Percentiles rank a stretch among this genome's conserved stretches.
Evolutionary conservation across 2,113 vertebrate genomes (phyloP).

Genomic region (Prochilodus magdalenae): DNA sequence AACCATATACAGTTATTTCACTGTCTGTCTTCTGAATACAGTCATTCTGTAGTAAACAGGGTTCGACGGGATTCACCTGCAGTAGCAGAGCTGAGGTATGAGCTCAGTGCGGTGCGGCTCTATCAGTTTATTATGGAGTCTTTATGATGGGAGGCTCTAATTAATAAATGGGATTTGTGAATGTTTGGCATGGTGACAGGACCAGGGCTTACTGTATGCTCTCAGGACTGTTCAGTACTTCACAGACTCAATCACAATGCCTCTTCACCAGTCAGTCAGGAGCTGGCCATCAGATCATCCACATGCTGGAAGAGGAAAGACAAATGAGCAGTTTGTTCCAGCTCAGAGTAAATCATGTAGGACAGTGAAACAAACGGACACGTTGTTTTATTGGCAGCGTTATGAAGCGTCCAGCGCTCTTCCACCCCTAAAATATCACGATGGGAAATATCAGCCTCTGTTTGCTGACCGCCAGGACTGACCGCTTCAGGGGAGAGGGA

Average conservation of each 20-base stretch:
- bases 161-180: conserved; percentile 13
- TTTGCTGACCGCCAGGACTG: no score
- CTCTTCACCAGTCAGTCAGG: background rate
- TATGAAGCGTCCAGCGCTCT: background rate
- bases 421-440: no score
- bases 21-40: no score
- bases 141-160: conserved; percentile 6
- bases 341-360: background rate
- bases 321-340: background rate
- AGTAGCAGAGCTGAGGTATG: background rate
- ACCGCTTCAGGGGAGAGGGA: no score
- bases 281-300: background rate
- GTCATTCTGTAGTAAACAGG: background rate
- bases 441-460: no score
- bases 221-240: background rate
- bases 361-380: background rate
- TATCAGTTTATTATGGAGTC: background rate
- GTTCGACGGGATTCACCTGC: no score
- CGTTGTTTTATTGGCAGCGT: background rate
- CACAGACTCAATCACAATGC: background rate
- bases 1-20: background rate
- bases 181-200: conserved; percentile 7
- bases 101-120: background rate
- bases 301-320: background rate
- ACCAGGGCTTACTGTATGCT: conserved; percentile 10